phyloP scores from a whole-genome alignment of 2,888 invertebrate species.

The Apamea monoglypha region DNA sequence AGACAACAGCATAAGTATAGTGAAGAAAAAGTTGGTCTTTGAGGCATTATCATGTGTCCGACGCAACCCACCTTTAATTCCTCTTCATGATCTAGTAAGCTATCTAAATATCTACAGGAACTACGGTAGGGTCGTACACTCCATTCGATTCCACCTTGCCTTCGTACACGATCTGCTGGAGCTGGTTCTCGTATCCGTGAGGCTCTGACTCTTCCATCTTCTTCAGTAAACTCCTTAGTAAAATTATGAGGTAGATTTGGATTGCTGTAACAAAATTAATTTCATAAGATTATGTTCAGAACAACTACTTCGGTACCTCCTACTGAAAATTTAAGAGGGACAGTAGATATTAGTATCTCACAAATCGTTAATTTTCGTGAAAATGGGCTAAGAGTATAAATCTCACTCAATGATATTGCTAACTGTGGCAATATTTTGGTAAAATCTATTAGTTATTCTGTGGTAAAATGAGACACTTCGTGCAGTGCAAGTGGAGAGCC shows the following conservation, averaged over 20 bases:
- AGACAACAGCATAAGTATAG: not conserved
- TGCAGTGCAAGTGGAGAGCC: not conserved
- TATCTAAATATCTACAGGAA: conserved; percentile 58
- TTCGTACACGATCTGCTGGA: conserved; percentile 81
- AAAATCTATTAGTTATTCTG: no score
- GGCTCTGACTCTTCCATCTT: conserved; percentile 75
- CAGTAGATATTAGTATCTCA: not conserved
- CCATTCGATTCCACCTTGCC: conserved; percentile 72
- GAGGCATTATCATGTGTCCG: not conserved
- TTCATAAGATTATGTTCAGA: not conserved
- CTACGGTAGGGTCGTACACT: conserved; percentile 69
- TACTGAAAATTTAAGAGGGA: not conserved
- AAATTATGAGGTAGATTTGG: conserved; percentile 78
- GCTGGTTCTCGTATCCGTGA: conserved; percentile 79
- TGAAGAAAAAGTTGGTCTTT: no score
- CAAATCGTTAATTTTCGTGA: not conserved
- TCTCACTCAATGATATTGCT: not conserved
- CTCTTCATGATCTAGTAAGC: not conserved
- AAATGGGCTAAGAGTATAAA: not conserved
- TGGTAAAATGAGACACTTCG: not conserved
- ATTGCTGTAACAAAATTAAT: conserved; percentile 71
- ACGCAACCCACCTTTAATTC: not conserved
- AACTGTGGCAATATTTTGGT: not conserved
- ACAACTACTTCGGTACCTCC: not conserved
- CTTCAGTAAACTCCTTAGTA: conserved; percentile 79